Conservation (phyloP, 2,113 vertebrate genomes). For the Pavo muticus region DNA sequence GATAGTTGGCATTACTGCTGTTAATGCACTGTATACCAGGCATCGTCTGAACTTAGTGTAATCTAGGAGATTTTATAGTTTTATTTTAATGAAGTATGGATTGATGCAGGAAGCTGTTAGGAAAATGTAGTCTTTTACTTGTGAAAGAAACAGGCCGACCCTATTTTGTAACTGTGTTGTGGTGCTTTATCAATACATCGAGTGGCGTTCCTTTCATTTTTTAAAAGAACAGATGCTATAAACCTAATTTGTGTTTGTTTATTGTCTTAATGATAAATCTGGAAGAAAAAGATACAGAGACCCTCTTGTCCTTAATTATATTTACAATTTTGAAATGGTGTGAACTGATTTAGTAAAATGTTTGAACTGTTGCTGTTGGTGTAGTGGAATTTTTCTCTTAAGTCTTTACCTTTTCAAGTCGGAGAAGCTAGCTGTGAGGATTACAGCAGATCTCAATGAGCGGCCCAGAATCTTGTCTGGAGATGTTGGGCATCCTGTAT, state of each 20-base stretch:
- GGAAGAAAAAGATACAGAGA: slow-evolving; percentile 75
- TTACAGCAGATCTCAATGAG: not conserved
- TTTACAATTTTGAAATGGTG: slow-evolving; percentile 89
- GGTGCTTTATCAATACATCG: slow-evolving; percentile 80
- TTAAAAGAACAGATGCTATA: slow-evolving; percentile 77
- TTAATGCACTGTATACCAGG: slow-evolving; percentile 84
- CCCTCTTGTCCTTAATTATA: slow-evolving; percentile 82
- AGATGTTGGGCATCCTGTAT: too few relatives aligned
- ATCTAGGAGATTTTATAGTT: slow-evolving; percentile 87
- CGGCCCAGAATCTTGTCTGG: fast-evolving
- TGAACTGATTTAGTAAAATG: slow-evolving; percentile 91
- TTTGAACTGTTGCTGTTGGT: slow-evolving; percentile 78
- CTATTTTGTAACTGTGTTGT: slow-evolving; percentile 84
- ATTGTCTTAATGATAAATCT: slow-evolving; percentile 85
- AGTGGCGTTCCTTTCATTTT: slow-evolving; percentile 79
- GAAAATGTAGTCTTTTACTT: slow-evolving; percentile 74
- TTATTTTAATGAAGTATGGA: slow-evolving; percentile 83
- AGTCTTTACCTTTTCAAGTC: not conserved
- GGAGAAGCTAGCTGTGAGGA: not conserved
- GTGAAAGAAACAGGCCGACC: slow-evolving; percentile 72
- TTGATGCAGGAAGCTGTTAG: slow-evolving; percentile 71
- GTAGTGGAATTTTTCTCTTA: slow-evolving; percentile 31
- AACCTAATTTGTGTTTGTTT: slow-evolving; percentile 84
- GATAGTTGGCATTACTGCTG: slow-evolving; percentile 85
- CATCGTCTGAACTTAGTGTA: slow-evolving; percentile 81